Evolutionary conservation across 2,797 vertebrate species (phyloP), one percentile per base, ranked within the genome.

Genomic region (Pteropus rufus): DNA sequence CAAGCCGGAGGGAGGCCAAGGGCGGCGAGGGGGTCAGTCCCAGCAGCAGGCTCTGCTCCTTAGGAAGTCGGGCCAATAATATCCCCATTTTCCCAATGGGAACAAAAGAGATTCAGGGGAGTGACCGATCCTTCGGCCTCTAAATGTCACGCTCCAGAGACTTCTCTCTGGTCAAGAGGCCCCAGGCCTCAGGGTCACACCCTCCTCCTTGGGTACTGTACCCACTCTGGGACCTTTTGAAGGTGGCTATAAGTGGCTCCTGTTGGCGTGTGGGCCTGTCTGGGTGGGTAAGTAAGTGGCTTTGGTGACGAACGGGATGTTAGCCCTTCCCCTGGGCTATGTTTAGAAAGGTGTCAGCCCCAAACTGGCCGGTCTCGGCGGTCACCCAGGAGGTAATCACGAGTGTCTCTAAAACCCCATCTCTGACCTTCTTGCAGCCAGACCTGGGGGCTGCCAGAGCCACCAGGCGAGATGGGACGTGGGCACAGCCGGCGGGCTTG

Each of bases 341-440:
- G 95, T 97, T 97, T 97, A 97, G 95, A 96, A 96, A 97, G 96
- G 97, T 97, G 97, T 97, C 67, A 80, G 94, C n/a, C 89, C 87
- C 82, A 91, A 76, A 77, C 39, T 12, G 49, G 75, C 64, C 41
- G 1, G 67, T 89, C 70, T 94, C 69, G 3, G 93, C 65, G 6
- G 86, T 96, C 94, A 89, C 84, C 95, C 84, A 92, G 80, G 87
- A 97, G 93, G 92, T 95, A 96, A 97, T 93, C 97, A 97, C 1
- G 65, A 95, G 80, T 96, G 80, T 97, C 49, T 96, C 95, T 95
- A 91, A 97, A 97, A 95, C 95, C 83, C 87, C 75, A 84, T 44
- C 56, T 65, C 34, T 92, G 96, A 95, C 89, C 93, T 96, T 81
- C 84, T 34, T 75, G 86, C 76, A 41, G 80, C 69, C 75, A 89